phyloP scores from a whole-genome alignment of 2,113 vertebrate species.

The Symphodus melops region DNA sequence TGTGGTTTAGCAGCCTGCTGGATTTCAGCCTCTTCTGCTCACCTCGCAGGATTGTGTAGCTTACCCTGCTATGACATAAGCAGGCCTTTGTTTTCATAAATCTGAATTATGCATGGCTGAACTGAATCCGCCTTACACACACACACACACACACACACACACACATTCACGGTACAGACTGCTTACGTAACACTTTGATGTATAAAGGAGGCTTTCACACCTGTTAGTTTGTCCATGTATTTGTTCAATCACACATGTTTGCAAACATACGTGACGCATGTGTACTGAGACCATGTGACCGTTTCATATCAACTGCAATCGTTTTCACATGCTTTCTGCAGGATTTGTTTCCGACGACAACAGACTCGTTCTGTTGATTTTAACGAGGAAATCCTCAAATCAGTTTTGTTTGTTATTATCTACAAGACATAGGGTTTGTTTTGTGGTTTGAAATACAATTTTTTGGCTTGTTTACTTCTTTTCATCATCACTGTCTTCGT shows the following conservation, averaged over 20 bases:
- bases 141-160: conserved; percentile 27
- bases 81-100: conserved; percentile 72
- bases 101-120: conserved; percentile 71
- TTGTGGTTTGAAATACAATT: too few species aligned
- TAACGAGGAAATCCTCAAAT: too few species aligned
- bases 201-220: conserved; percentile 45
- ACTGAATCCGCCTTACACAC: conserved; percentile 57
- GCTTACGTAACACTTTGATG: conserved; percentile 47
- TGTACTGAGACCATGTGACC: not conserved
- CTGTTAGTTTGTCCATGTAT: not conserved
- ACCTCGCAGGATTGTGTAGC: conserved; percentile 64
- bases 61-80: conserved; percentile 71
- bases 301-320: not conserved
- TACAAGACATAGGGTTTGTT: too few species aligned
- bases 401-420: too few species aligned
- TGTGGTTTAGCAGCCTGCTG: conserved; percentile 53
- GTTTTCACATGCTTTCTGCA: not conserved
- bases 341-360: not conserved
- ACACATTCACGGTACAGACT: conserved; percentile 11
- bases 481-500: too few species aligned
- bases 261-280: not conserved
- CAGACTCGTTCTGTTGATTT: too few species aligned
- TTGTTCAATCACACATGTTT: not conserved
- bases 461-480: too few species aligned
- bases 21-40: conserved; percentile 70